A percentile compares a stretch with the other conserved stretches of the same genome.
These are phyloP conservation scores for Drosophila sp. DNA, from an alignment of 1,140 invertebrate species.

Conservation along the genomic window DNA sequence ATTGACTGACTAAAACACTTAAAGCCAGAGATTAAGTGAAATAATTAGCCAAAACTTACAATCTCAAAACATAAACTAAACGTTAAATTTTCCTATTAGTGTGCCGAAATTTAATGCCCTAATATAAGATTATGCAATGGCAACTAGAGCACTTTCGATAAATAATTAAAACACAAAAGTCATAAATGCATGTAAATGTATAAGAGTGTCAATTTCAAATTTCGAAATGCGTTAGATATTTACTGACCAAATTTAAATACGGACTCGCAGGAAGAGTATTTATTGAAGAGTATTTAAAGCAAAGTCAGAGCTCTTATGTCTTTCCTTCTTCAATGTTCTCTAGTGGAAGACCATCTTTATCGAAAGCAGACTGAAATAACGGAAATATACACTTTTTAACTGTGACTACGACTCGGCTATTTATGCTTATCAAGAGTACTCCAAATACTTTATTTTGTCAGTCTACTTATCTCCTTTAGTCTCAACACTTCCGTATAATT, in stretches of 20 bases:
- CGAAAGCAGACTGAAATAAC: background rate
- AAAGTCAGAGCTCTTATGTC: background rate
- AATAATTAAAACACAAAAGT: too few species aligned
- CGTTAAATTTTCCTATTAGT: background rate
- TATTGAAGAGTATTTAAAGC: background rate
- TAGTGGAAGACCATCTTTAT: background rate
- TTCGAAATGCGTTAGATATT: background rate
- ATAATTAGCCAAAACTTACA: conserved; percentile 64
- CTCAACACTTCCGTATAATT: background rate
- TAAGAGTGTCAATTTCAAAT: background rate
- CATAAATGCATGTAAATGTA: too few species aligned
- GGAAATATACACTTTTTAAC: background rate
- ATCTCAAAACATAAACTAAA: conserved; percentile 8
- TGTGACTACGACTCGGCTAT: conserved; percentile 6
- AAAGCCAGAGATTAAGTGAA: conserved; percentile 67
- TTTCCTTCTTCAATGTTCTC: conserved; percentile 5
- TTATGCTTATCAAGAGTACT: background rate
- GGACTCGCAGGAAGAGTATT: background rate
- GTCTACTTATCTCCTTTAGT: conserved; percentile 5
- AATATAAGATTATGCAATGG: background rate
- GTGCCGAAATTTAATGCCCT: conserved; percentile 7
- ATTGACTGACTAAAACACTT: conserved; percentile 63
- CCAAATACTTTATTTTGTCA: background rate
- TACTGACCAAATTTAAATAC: background rate
- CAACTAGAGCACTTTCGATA: background rate